Conservation (phyloP, 2,113 vertebrate species). For the Sinocyclocheilus anophthalmus region DNA sequence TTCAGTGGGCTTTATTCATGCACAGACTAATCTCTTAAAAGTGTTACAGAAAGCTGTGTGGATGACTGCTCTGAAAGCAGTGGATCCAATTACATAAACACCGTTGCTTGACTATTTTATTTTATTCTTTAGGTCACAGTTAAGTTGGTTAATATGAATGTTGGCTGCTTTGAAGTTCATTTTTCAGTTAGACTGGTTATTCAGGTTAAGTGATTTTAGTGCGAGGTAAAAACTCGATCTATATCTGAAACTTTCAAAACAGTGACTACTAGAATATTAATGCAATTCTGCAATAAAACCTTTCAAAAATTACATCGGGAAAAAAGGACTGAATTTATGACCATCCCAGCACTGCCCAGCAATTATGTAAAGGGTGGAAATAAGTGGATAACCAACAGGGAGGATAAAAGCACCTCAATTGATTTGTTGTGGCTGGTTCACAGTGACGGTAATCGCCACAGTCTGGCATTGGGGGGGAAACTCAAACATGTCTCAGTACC, state of each 20-base stretch:
- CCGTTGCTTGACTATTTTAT: not conserved
- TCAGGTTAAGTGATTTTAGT: not conserved
- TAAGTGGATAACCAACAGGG: not conserved
- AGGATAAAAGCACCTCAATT: conserved; percentile 47
- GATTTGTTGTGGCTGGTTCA: conserved; percentile 39
- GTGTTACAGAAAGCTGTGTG: not conserved
- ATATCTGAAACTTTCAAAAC: not conserved
- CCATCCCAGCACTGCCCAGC: not conserved
- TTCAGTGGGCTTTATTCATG: conserved; percentile 34
- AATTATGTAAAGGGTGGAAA: not conserved
- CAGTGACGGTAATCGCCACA: no score
- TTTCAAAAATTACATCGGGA: not conserved
- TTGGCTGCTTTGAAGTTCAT: not conserved
- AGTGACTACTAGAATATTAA: not conserved
- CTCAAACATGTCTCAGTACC: conserved; percentile 69
- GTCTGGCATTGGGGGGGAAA: not conserved
- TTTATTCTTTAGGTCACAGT: not conserved
- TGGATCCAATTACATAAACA: conserved; percentile 28
- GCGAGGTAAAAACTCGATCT: not conserved
- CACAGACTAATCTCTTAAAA: conserved; percentile 42
- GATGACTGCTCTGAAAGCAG: conserved; percentile 5
- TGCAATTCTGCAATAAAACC: not conserved
- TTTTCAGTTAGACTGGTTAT: not conserved
- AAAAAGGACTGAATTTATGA: not conserved
- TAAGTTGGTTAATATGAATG: not conserved